A percentile compares a stretch with the other conserved stretches of the same genome.
Conservation (phyloP, 2,888 invertebrate genomes). For the Branchipolynoe longqiensis region DNA sequence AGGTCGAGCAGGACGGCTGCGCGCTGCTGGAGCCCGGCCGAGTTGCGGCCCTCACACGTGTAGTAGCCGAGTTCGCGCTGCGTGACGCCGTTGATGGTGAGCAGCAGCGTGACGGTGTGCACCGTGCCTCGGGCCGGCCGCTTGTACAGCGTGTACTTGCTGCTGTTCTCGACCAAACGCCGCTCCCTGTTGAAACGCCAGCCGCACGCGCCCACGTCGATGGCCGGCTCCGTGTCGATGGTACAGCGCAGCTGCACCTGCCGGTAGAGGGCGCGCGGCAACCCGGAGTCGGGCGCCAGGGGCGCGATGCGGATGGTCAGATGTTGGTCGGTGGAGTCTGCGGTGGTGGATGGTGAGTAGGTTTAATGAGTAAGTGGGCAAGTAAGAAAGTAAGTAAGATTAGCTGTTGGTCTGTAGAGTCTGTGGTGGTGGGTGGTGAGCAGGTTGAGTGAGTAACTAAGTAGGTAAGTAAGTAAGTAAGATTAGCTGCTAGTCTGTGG, state of each 20-base stretch:
- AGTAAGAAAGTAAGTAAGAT: neutral
- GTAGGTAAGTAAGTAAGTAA: too few species aligned
- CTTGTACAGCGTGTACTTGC: conserved; percentile 49
- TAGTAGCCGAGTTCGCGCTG: conserved; percentile 48
- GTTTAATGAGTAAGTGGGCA: neutral
- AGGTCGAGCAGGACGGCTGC: conserved; percentile 27
- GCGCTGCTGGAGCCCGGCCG: conserved; percentile 36
- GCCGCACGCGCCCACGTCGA: conserved; percentile 31
- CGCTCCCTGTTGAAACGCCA: conserved; percentile 37
- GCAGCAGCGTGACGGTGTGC: conserved; percentile 33
- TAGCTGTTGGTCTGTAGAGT: neutral
- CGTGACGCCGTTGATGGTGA: conserved; percentile 54
- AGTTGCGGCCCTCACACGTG: conserved; percentile 56
- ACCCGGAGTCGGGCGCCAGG: conserved; percentile 34
- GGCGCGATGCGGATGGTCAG: conserved; percentile 43
- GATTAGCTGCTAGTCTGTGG: neutral
- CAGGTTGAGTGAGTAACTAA: neutral
- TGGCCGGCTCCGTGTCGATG: conserved; percentile 40
- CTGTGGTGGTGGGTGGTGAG: neutral
- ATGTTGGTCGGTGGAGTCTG: conserved; percentile 36
- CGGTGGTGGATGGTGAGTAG: neutral
- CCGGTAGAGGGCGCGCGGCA: conserved; percentile 23
- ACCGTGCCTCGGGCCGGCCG: conserved; percentile 51
- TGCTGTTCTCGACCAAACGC: conserved; percentile 24
- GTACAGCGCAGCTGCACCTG: conserved; percentile 37